Percentiles rank a stretch among this genome's conserved stretches.
These are phyloP conservation scores for Mycteria americana DNA, from an alignment of 2,797 vertebrate species.

Conservation along the genomic window DNA sequence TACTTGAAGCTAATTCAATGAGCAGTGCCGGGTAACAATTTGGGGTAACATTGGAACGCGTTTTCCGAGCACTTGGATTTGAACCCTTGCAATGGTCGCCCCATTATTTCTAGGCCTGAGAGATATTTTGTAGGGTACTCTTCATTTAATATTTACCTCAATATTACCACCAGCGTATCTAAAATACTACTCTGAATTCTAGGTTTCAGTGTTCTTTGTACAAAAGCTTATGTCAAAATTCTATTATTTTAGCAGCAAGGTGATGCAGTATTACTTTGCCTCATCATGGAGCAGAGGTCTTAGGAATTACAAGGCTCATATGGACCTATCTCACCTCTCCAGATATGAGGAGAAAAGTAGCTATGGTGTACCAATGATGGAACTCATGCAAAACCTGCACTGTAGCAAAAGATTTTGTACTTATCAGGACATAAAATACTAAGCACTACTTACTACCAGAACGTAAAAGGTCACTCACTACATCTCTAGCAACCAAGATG, in stretches of 20 bases:
- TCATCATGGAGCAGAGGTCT: neutral
- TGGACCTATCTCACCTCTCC: neutral
- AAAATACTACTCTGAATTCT: neutral
- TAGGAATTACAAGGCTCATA: no score
- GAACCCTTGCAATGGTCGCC: neutral
- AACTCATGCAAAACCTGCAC: neutral
- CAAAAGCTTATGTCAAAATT: neutral
- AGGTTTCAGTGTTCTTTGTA: neutral
- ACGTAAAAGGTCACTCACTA: neutral
- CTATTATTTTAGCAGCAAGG: neutral
- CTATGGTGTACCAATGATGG: neutral
- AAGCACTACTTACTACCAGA: neutral
- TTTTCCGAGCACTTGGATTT: neutral
- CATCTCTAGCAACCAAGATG: neutral
- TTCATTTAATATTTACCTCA: neutral
- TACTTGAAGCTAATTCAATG: neutral
- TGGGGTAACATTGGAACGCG: neutral
- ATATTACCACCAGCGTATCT: neutral
- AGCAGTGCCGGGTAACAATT: neutral
- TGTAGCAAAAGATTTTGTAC: neutral
- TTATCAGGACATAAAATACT: neutral
- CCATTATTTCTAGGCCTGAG: neutral
- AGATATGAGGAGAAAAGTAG: neutral
- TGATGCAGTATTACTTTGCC: neutral
- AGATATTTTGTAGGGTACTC: neutral